Evolutionary conservation across 1,140 invertebrate species (phyloP).

Genomic region (Pogonognathellus flavescens): DNA sequence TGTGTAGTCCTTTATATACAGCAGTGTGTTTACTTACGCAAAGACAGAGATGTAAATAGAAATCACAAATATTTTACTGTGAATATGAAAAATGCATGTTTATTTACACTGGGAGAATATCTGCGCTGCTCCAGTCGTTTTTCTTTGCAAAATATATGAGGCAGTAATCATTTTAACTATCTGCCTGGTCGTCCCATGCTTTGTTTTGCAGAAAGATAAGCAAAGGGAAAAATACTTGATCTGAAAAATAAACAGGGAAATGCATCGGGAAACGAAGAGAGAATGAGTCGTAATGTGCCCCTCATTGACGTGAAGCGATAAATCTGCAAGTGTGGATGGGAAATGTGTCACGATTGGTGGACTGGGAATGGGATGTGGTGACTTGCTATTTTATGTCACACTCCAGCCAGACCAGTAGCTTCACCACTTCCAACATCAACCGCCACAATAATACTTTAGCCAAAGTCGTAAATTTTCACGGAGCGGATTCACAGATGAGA

Average conservation of each 20-base stretch:
- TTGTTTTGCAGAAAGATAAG: neutral
- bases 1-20: neutral
- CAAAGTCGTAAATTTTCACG: constrained; percentile 34
- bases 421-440: constrained; percentile 23
- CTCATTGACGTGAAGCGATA: constrained; percentile 40
- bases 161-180: neutral
- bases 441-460: constrained; percentile 44
- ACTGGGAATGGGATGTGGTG: constrained; percentile 15
- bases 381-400: constrained; percentile 24
- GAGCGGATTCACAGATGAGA: constrained; percentile 34
- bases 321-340: constrained; percentile 41
- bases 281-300: constrained; percentile 33
- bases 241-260: constrained; percentile 26
- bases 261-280: neutral
- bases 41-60: neutral
- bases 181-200: neutral
- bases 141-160: neutral
- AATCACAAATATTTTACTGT: neutral
- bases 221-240: constrained; percentile 7
- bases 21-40: neutral
- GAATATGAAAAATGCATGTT: neutral
- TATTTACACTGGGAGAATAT: neutral
- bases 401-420: constrained; percentile 7
- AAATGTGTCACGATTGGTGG: constrained; percentile 49
- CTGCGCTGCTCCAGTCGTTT: neutral